These are phyloP conservation scores for Trachelipus rathkii DNA, from an alignment of 1,140 invertebrate genomes.

Conservation along the genomic window DNA sequence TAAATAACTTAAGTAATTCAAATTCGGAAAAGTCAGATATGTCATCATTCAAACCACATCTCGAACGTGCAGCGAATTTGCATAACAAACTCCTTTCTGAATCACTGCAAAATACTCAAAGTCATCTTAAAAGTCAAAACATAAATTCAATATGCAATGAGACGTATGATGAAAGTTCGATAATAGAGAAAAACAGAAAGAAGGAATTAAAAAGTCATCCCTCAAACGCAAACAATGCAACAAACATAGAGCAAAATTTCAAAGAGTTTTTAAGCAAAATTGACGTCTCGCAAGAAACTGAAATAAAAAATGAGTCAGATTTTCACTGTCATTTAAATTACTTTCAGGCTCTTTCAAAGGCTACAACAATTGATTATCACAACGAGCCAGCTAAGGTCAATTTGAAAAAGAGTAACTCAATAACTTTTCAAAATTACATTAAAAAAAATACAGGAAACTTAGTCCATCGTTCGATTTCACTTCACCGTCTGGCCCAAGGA, in stretches of 20 bases:
- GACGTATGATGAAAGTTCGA: background rate
- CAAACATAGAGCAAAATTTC: background rate
- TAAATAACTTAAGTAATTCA: background rate
- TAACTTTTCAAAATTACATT: background rate
- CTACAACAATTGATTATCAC: background rate
- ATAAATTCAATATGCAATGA: background rate
- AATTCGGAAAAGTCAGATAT: background rate
- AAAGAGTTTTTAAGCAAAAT: background rate
- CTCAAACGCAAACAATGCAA: background rate
- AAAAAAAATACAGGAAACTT: background rate
- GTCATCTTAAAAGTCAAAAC: background rate
- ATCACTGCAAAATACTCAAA: background rate
- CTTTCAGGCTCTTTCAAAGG: background rate
- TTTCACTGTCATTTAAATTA: background rate
- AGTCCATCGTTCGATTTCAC: background rate
- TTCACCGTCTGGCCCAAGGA: background rate
- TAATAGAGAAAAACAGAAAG: background rate
- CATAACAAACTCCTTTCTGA: background rate
- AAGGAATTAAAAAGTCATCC: background rate
- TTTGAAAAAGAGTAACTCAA: background rate
- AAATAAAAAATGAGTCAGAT: too few relatives aligned
- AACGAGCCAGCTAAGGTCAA: background rate
- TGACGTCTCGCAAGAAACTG: background rate
- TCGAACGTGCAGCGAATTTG: too few relatives aligned
- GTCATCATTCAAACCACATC: too few relatives aligned